A percentile compares a stretch with the other conserved stretches of the same genome.
Evolutionary conservation across 2,797 vertebrate genomes (phyloP).

Genomic region (Sarcophilus harrisii): DNA sequence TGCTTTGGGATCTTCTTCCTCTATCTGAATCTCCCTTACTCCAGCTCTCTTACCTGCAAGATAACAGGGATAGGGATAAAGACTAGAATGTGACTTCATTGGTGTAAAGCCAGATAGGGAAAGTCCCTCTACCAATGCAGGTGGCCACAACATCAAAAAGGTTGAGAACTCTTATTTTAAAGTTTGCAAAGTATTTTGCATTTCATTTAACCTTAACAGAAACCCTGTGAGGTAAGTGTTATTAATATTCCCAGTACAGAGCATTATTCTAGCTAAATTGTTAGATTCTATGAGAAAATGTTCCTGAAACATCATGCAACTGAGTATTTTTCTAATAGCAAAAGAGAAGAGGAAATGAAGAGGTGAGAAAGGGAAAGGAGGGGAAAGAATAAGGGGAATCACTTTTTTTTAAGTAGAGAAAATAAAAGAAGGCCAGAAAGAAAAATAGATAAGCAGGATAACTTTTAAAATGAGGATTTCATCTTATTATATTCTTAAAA

Average conservation of each 20-base stretch:
- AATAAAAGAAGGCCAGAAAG: background rate
- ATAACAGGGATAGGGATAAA: background rate
- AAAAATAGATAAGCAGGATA: background rate
- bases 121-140: background rate
- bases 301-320: background rate
- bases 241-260: background rate
- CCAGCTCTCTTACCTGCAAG: background rate
- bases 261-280: background rate
- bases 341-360: background rate
- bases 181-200: background rate
- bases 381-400: background rate
- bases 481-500: background rate
- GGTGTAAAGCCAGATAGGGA: background rate
- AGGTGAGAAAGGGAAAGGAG: too few relatives aligned
- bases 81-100: background rate
- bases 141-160: background rate
- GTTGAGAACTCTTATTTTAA: background rate
- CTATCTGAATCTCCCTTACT: background rate
- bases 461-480: background rate
- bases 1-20: background rate
- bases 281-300: background rate
- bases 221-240: background rate
- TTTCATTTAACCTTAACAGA: background rate
- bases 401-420: background rate
- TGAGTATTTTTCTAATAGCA: background rate